Percentiles rank a stretch among this genome's conserved stretches.
phyloP scores from a whole-genome alignment of 2,113 vertebrate genomes.

The Aphelocoma coerulescens region DNA sequence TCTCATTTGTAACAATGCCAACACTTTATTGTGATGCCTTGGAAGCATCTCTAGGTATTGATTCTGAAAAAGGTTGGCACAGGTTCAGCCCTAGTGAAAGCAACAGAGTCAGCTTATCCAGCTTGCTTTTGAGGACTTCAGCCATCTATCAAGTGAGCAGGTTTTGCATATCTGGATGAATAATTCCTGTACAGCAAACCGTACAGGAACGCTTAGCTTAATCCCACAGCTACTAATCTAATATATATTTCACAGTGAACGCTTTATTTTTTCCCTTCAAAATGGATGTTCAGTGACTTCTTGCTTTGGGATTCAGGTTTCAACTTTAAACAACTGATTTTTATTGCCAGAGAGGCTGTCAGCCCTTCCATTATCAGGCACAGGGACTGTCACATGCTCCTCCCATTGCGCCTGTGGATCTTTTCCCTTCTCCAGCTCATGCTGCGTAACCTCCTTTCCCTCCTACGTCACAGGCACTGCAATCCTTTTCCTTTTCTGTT shows the following conservation, averaged over 20 bases:
- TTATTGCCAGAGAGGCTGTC: background rate
- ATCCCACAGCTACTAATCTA: background rate
- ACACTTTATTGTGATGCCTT: constrained; percentile 41
- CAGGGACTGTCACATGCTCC: background rate
- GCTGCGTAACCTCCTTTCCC: constrained; percentile 46
- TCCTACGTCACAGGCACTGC: background rate
- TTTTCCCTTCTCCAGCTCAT: background rate
- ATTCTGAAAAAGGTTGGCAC: constrained; percentile 16
- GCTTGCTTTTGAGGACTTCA: constrained; percentile 30
- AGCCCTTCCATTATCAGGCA: background rate
- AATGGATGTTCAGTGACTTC: background rate
- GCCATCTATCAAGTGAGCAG: background rate
- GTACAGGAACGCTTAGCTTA: background rate
- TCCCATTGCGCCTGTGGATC: background rate
- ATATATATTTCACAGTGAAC: background rate
- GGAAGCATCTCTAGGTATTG: constrained; percentile 24
- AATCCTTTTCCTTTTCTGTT: constrained; percentile 52
- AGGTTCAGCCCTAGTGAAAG: constrained; percentile 1
- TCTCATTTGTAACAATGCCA: constrained; percentile 38
- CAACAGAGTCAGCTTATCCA: background rate
- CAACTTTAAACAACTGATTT: background rate
- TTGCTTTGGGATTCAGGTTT: background rate
- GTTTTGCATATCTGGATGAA: background rate
- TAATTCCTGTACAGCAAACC: background rate
- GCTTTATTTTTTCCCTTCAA: background rate